Conservation (phyloP, 2,797 vertebrate species). For the Squalus acanthias region DNA sequence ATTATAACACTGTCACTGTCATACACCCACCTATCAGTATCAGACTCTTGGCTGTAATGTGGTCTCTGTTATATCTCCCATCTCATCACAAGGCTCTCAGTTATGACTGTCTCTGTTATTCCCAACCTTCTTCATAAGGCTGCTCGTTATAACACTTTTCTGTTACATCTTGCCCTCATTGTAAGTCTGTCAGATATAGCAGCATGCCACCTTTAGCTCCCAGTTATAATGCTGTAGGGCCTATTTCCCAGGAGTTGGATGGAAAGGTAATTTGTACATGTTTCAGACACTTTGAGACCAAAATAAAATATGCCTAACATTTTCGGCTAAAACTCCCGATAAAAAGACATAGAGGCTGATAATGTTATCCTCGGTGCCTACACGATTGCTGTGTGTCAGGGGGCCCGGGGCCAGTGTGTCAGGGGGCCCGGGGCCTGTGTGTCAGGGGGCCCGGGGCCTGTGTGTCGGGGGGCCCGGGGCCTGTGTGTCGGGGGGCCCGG, state of each 20-base stretch:
- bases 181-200: neutral
- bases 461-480: too few species aligned
- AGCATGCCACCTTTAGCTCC: too few species aligned
- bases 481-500: too few species aligned
- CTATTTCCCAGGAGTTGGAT: neutral
- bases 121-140: neutral
- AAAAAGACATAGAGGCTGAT: neutral
- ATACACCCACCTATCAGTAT: neutral
- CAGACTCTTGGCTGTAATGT: too few species aligned
- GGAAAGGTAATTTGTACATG: neutral
- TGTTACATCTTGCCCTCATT: neutral
- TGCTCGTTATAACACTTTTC: neutral
- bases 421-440: too few species aligned
- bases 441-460: too few species aligned
- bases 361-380: neutral
- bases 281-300: neutral
- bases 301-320: neutral
- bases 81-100: neutral
- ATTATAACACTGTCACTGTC: neutral
- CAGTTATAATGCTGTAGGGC: neutral
- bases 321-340: neutral
- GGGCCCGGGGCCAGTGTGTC: too few species aligned
- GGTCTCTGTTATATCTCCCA: neutral
- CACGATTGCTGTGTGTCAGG: neutral
- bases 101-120: neutral